Percentiles rank a stretch among this genome's conserved stretches.
These are phyloP conservation scores for Parapsyche elsis DNA, from an alignment of 1,140 invertebrate genomes.

Conservation along the genomic window DNA sequence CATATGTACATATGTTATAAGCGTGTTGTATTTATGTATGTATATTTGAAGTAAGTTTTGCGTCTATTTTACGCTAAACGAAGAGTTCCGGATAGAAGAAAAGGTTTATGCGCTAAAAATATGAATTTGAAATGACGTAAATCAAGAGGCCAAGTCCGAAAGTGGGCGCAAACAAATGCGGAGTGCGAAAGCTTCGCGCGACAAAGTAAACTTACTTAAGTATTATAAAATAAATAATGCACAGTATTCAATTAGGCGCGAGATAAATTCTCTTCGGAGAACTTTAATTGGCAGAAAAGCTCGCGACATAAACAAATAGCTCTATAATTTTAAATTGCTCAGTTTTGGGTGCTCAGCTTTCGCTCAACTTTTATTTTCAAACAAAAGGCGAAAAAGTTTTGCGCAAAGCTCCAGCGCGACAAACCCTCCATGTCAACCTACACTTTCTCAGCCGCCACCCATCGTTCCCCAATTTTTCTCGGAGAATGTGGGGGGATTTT, in stretches of 20 bases:
- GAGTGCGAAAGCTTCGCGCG: neutral
- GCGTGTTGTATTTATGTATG: too few species aligned
- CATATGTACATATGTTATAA: too few species aligned
- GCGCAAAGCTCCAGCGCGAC: slow-evolving; percentile 16
- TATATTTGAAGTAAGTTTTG: neutral
- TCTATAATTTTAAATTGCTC: slow-evolving; percentile 46
- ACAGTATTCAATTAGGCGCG: slow-evolving; percentile 43
- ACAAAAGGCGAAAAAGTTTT: slow-evolving; percentile 38
- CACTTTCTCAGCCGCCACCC: neutral
- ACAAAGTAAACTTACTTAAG: neutral
- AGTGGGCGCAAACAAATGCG: neutral
- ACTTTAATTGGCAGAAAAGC: slow-evolving; percentile 48
- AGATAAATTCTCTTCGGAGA: slow-evolving; percentile 41
- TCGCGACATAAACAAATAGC: slow-evolving; percentile 46
- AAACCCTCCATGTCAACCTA: neutral
- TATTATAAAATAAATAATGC: slow-evolving; percentile 35
- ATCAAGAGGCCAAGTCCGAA: neutral
- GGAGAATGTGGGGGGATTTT: neutral
- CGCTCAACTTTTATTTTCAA: slow-evolving; percentile 35
- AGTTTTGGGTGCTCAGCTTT: slow-evolving; percentile 21
- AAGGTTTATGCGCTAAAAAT: neutral
- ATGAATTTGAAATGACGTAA: slow-evolving; percentile 4
- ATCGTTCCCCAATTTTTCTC: neutral
- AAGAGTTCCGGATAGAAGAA: too few species aligned
- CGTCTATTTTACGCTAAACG: too few species aligned